Base-by-base conservation (phyloP, 2,888 invertebrate species). In the Sinopyrophorus schimmeli region DNA sequence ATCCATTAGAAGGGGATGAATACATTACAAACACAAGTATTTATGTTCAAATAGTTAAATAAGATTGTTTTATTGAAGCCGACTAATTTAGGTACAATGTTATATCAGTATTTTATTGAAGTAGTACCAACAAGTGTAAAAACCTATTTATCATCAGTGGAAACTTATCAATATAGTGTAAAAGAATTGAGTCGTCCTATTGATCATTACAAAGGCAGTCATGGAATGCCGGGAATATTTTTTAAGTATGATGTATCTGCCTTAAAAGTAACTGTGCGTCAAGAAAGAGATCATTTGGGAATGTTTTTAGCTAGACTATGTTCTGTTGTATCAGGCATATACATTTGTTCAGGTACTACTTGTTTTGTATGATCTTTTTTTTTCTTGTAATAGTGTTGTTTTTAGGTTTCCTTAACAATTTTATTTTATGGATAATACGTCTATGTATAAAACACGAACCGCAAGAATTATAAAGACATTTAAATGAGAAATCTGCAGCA, bases 61-160 rank as follows among this genome's bases (percentile, higher is more conserved):
- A 9, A 23, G 20, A 9, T 32, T 27, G 10, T 11, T 23, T 20
- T 6, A 18, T 30, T 26, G 15, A 28, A 14, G 24, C 31, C 28
- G 6, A 53, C 50, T 42, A 53, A 51, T 40, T 46, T 72, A 88
- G 87, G 78, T 55, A 85, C 83, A 70, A 86, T 90, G 74, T 70
- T 92, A 30, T 93, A 83, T 70, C 93, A 96, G 67, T 98, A 98
- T 76, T 97, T 95, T 66, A 80, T 98, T 35, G 92, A 96, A 76
- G 89, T 98, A 9, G 97, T 98, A 0, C 95, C 97, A 0, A 98
- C 98, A 0, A 89, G 91, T 67, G 88, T 98, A n/a, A 81, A 87
- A 55, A 88, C 88, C 2, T 79, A 87, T 26, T 77, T 90, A 63
- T 83, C 82, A 23, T 77, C 81, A 1, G 80, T 86, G 17, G 85